Evolutionary conservation across 2,888 invertebrate species (phyloP), one percentile per base, ranked within the genome.

Genomic region (Idaea aversata): DNA sequence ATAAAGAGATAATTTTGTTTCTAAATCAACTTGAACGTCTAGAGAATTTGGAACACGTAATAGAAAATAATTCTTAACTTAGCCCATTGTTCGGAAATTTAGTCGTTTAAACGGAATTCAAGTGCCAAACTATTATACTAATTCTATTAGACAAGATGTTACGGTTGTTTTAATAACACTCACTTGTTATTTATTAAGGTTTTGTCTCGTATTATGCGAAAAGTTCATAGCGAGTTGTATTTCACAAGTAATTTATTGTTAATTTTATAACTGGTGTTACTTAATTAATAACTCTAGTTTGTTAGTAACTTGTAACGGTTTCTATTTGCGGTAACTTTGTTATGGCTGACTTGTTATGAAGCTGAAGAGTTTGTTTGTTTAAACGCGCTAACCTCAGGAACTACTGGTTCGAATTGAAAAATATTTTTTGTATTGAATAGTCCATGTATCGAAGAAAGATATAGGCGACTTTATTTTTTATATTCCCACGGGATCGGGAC

Each of bases 11-110:
- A 59, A 59, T 60, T 57, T 67, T 25, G 13, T 13, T 61, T 61
- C 63, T 10, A 66, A 64, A 62, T 67, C 15, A 64, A 57, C 59
- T 47, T 35, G 63, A 63, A 66, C 62, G 5, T 35, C 61, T 58
- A 5, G 25, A 34, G 35, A 63, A 61, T 68, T 64, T 63, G 58
- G 15, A 15, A 47, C 62, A 65, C 62, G 62, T 64, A 47, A 10
- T 13, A 67, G 25, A 61, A 36, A 61, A 35, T 67, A 38, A 59
- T 65, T 62, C 34, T 61, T 15, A 58, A 60, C n/a, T 16, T 60
- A 67, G 63, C 3, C 36, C 36, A 10, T 57, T 65, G 67, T 35
- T 64, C 61, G 36, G 35, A 63, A 63, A 57, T 67, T 64, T 66
- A 62, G 58, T 59, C 57, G 65, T 63, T 61, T 63, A 66, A 59